A percentile compares a stretch with the other conserved stretches of the same genome.
phyloP scores from a whole-genome alignment of 1,140 invertebrate species.

The Drosophila bipectinata region DNA sequence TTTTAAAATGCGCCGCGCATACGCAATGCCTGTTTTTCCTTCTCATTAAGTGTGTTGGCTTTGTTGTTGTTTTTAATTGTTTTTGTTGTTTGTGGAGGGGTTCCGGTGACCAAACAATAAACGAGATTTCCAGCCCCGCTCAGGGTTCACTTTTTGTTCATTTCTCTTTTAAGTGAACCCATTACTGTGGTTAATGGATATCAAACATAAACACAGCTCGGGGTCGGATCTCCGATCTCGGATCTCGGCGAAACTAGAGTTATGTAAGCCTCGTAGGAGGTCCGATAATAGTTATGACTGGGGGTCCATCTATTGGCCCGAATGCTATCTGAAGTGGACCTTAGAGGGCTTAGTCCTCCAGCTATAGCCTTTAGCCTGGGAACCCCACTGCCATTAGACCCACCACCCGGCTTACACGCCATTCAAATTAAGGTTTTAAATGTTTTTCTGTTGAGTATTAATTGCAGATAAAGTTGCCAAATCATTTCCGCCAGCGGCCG shows the following conservation, averaged over 20 bases:
- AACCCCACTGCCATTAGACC: background rate
- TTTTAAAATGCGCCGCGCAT: constrained; percentile 47
- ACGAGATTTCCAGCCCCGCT: constrained; percentile 50
- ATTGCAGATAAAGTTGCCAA: constrained; percentile 24
- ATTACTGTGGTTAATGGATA: constrained; percentile 78
- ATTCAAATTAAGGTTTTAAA: constrained; percentile 34
- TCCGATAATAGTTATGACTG: constrained; percentile 2
- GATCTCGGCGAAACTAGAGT: constrained; percentile 15
- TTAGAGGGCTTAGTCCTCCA: too few species aligned
- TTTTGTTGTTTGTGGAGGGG: constrained; percentile 2
- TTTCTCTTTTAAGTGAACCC: constrained; percentile 43
- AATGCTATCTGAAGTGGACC: too few species aligned
- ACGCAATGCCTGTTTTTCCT: constrained; percentile 34
- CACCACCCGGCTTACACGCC: constrained; percentile 7
- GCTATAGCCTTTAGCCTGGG: background rate
- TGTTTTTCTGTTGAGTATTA: constrained; percentile 21
- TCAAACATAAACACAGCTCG: constrained; percentile 65
- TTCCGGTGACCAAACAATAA: constrained; percentile 71
- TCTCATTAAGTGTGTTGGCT: constrained; percentile 36
- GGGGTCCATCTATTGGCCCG: constrained; percentile 4
- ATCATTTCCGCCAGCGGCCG: constrained; percentile 53
- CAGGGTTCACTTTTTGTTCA: constrained; percentile 7
- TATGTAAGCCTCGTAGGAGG: constrained; percentile 21
- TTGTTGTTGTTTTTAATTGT: background rate
- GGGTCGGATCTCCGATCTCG: too few species aligned